These are phyloP conservation scores for Heteromyza rotundicornis DNA, from an alignment of 2,888 invertebrate species.

Conservation along the genomic window DNA sequence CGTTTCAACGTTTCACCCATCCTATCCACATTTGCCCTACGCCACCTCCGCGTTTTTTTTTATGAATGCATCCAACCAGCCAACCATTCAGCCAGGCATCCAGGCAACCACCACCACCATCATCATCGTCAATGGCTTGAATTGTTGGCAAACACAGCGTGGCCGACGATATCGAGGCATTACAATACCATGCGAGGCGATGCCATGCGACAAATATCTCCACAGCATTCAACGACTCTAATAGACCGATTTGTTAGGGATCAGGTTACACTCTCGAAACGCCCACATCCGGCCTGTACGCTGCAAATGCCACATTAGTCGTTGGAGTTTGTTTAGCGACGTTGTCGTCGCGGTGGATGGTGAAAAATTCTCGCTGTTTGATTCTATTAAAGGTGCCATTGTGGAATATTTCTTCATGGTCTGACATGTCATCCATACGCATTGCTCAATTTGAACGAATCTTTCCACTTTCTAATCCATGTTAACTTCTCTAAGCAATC, in stretches of 20 bases:
- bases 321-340: neutral
- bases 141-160: neutral
- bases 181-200: conserved; percentile 15
- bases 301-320: neutral
- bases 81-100: too few species aligned
- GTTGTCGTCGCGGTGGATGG: too few species aligned
- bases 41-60: conserved; percentile 40
- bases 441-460: too few species aligned
- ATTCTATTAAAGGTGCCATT: too few species aligned
- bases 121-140: too few species aligned
- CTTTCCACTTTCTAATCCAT: too few species aligned
- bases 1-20: conserved; percentile 10
- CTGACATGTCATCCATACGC: too few species aligned
- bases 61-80: neutral
- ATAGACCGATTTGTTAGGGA: conserved; percentile 61
- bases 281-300: conserved; percentile 54
- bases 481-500: too few species aligned
- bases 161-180: conserved; percentile 21
- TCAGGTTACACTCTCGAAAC: conserved; percentile 58
- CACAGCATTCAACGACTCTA: conserved; percentile 56
- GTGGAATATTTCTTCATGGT: too few species aligned
- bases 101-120: conserved; percentile 21
- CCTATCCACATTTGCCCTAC: conserved; percentile 40
- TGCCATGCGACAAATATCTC: conserved; percentile 57
- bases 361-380: too few species aligned